A percentile compares a stretch with the other conserved stretches of the same genome.
Conservation (phyloP, 2,797 vertebrate species). For the Sebastes flavidus region DNA sequence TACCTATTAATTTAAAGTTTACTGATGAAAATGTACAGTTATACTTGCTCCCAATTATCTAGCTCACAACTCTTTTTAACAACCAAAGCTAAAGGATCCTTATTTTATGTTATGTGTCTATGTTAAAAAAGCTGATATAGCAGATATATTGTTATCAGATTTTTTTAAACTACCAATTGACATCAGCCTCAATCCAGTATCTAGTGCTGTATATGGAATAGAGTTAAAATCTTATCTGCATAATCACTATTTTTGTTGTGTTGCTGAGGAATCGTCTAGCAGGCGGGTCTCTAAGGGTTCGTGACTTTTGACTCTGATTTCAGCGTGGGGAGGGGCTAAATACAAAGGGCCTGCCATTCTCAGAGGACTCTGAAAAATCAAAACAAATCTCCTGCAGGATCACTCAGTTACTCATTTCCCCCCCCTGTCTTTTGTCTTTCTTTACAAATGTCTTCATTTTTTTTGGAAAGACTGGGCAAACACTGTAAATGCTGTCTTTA, state of each 20-base stretch:
- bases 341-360: conserved; percentile 57
- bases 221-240: background rate
- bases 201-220: background rate
- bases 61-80: background rate
- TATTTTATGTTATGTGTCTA: background rate
- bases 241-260: background rate
- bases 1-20: background rate
- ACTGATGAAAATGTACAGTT: background rate
- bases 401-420: background rate
- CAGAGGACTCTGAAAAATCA: conserved; percentile 19
- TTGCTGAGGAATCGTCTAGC: conserved; percentile 6
- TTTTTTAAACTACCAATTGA: background rate
- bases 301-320: conserved; percentile 64
- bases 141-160: background rate
- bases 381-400: conserved; percentile 40
- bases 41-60: background rate
- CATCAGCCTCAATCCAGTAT: background rate
- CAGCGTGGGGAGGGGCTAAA: conserved; percentile 32
- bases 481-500: background rate
- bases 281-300: conserved; percentile 15
- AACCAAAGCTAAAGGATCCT: background rate
- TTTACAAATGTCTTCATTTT: background rate
- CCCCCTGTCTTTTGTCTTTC: background rate
- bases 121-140: background rate
- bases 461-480: background rate